Conservation (phyloP, 2,113 vertebrate species). For the Speoplatyrhinus poulsoni region DNA sequence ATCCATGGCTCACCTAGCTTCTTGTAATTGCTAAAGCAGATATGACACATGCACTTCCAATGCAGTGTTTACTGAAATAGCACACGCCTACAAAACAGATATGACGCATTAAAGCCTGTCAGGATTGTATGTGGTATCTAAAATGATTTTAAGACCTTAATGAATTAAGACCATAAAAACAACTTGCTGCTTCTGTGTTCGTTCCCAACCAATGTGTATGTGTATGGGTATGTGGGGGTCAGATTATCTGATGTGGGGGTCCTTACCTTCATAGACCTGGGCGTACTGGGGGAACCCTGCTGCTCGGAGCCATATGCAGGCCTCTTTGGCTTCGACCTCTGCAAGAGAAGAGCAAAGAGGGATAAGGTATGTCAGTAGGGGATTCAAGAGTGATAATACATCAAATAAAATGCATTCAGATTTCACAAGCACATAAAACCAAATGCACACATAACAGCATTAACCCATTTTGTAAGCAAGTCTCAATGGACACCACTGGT, state of each 20-base stretch:
- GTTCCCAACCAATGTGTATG: no score
- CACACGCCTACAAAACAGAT: no score
- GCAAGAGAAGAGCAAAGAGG: slow-evolving; percentile 48
- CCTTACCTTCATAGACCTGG: slow-evolving; percentile 88
- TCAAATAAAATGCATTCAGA: neutral
- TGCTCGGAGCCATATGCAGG: slow-evolving; percentile 85
- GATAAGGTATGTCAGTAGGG: slow-evolving; percentile 1
- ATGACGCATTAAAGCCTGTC: no score
- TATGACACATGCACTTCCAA: neutral
- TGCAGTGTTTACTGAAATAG: neutral
- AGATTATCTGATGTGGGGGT: neutral
- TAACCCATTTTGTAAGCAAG: no score
- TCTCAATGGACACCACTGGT: no score
- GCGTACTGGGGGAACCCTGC: slow-evolving; percentile 89
- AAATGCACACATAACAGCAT: neutral
- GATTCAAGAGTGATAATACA: neutral
- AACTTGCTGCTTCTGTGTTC: no score
- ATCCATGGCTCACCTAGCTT: neutral
- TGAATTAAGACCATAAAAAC: no score
- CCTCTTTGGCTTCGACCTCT: slow-evolving; percentile 85
- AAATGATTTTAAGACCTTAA: no score
- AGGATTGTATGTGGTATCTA: no score
- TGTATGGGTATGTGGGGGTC: no score
- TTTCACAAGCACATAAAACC: neutral
- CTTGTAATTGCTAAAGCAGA: neutral